A percentile compares a stretch with the other conserved stretches of the same genome.
phyloP scores from a whole-genome alignment of 2,888 invertebrate genomes.

The Lasioglossum morio region DNA sequence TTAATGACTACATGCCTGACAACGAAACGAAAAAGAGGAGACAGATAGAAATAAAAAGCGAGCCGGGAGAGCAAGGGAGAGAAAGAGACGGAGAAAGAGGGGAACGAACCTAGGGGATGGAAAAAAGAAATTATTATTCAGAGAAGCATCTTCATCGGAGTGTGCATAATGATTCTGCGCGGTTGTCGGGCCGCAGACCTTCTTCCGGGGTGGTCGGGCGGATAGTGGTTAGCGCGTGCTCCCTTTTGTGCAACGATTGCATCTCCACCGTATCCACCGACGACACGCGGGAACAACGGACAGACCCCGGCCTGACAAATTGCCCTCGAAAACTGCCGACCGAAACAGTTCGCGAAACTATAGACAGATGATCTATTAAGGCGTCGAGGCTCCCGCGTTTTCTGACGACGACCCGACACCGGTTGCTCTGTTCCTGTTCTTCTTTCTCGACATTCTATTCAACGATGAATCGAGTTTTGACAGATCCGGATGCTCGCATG shows the following conservation, averaged over 20 bases:
- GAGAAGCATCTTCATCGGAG: constrained; percentile 41
- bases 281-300: constrained; percentile 43
- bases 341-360: constrained; percentile 58
- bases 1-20: constrained; percentile 26
- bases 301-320: constrained; percentile 61
- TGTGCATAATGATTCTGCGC: constrained; percentile 51
- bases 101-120: not conserved
- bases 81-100: not conserved
- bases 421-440: constrained; percentile 3
- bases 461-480: too few species aligned
- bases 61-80: not conserved
- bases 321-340: constrained; percentile 62
- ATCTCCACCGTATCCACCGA: not conserved
- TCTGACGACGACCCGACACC: constrained; percentile 14
- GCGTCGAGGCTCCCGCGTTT: constrained; percentile 35
- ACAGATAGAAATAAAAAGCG: not conserved
- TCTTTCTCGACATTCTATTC: not conserved
- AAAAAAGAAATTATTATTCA: constrained; percentile 38
- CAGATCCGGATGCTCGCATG: too few species aligned
- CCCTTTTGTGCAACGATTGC: constrained; percentile 42
- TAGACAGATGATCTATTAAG: constrained; percentile 68
- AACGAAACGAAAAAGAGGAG: not conserved
- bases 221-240: constrained; percentile 13
- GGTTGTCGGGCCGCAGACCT: constrained; percentile 27
- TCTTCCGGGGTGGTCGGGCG: constrained; percentile 24